These are phyloP conservation scores for Argyra leucocephala DNA, from an alignment of 2,888 invertebrate genomes.

Conservation along the genomic window DNA sequence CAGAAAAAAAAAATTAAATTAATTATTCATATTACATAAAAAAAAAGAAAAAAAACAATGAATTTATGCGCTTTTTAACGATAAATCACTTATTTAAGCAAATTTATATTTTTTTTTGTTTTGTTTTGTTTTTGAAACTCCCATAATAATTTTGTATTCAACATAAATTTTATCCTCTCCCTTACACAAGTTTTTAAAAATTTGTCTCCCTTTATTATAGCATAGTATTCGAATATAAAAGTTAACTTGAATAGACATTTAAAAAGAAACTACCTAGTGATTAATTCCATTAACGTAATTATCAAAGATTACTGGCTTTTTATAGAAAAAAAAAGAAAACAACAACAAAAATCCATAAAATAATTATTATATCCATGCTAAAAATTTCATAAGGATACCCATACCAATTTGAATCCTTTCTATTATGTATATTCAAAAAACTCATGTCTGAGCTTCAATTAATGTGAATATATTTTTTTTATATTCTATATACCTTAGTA, in stretches of 20 bases:
- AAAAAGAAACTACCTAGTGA: conserved; percentile 27
- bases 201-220: background rate
- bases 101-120: background rate
- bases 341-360: background rate
- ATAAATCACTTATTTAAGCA: background rate
- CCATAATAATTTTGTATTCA: background rate
- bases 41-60: background rate
- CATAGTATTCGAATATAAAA: too few species aligned
- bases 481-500: background rate
- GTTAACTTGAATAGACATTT: conserved; percentile 1
- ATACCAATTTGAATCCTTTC: background rate
- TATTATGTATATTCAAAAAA: background rate
- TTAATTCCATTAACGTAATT: conserved; percentile 43
- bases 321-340: background rate
- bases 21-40: background rate
- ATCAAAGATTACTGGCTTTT: conserved; percentile 34
- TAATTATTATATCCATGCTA: background rate
- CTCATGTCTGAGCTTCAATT: conserved; percentile 4
- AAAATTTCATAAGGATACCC: background rate
- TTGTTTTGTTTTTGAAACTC: background rate
- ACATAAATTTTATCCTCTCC: background rate
- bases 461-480: background rate
- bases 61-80: conserved; percentile 2
- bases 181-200: background rate
- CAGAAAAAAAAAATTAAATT: background rate